Percentiles rank a stretch among this genome's conserved stretches.
These are phyloP conservation scores for Listrodromus nycthemerus DNA, from an alignment of 2,888 invertebrate genomes.

Conservation along the genomic window DNA sequence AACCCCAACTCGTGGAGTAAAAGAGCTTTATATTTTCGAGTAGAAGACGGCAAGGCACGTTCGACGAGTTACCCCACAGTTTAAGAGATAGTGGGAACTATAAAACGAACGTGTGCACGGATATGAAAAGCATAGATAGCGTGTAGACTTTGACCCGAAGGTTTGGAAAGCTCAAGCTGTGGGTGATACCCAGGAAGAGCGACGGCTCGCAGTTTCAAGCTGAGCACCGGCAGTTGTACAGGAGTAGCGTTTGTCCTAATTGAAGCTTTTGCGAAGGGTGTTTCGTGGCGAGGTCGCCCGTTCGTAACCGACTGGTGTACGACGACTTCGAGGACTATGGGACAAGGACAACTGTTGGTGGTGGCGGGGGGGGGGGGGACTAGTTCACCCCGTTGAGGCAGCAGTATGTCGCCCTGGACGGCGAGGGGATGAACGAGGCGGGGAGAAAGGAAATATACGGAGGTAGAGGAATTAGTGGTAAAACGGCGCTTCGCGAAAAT, in stretches of 20 bases:
- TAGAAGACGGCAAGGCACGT: slow-evolving; percentile 25
- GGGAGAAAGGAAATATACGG: slow-evolving; percentile 58
- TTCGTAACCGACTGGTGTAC: slow-evolving; percentile 49
- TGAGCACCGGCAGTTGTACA: slow-evolving; percentile 48
- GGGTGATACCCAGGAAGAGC: slow-evolving; percentile 38
- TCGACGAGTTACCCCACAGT: slow-evolving; percentile 37
- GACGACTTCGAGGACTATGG: slow-evolving; percentile 51
- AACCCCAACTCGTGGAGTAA: background rate
- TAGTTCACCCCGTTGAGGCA: slow-evolving; percentile 45
- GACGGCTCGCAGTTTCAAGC: slow-evolving; percentile 41
- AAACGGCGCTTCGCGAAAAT: slow-evolving; percentile 68
- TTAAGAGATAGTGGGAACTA: slow-evolving; percentile 42
- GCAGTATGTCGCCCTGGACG: slow-evolving; percentile 32
- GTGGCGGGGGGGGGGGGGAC: too few species aligned
- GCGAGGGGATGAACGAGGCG: slow-evolving; percentile 45
- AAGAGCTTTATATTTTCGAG: slow-evolving; percentile 11
- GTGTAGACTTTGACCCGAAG: slow-evolving; percentile 26
- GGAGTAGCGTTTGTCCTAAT: slow-evolving; percentile 52
- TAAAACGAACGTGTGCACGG: slow-evolving; percentile 53
- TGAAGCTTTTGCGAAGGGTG: slow-evolving; percentile 65
- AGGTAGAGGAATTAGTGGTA: slow-evolving; percentile 61
- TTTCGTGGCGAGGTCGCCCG: slow-evolving; percentile 61
- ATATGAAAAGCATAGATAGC: slow-evolving; percentile 34
- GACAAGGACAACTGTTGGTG: slow-evolving; percentile 43
- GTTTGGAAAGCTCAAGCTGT: slow-evolving; percentile 34